Evolutionary conservation across 2,888 invertebrate species (phyloP).

Genomic region (Phengaris alcon): DNA sequence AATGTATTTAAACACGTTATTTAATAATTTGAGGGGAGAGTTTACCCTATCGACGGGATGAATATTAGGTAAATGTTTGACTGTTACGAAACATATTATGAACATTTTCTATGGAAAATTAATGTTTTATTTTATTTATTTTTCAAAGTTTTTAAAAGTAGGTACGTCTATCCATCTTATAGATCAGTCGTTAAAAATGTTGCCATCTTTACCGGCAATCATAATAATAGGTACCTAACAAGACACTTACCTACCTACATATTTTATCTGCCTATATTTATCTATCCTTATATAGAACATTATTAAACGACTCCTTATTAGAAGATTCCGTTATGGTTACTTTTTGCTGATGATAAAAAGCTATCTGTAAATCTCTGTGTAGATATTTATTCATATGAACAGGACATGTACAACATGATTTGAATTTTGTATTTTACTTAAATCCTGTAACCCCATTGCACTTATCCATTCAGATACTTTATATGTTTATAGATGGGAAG

Average conservation of each 20-base stretch:
- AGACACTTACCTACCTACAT: background rate
- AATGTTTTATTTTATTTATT: no score
- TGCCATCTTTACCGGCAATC: background rate
- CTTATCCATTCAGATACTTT: no score
- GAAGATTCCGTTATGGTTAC: constrained; percentile 47
- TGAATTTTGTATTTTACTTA: background rate
- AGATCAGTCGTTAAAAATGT: background rate
- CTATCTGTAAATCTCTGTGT: constrained; percentile 7
- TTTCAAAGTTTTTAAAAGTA: no score
- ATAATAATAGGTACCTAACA: no score
- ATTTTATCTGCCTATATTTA: background rate
- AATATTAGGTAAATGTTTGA: no score
- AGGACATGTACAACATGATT: background rate
- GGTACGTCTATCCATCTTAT: no score
- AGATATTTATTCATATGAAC: constrained; percentile 30
- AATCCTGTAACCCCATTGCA: background rate
- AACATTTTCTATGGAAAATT: no score
- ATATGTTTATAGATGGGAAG: no score
- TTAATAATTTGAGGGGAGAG: no score
- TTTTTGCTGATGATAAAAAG: constrained; percentile 51
- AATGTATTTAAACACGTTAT: no score
- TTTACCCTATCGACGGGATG: no score
- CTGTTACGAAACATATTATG: no score
- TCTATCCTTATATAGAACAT: constrained; percentile 13
- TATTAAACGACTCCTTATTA: constrained; percentile 19